Conservation (phyloP, 2,113 vertebrate species). For the Phyllostomus discolor region DNA sequence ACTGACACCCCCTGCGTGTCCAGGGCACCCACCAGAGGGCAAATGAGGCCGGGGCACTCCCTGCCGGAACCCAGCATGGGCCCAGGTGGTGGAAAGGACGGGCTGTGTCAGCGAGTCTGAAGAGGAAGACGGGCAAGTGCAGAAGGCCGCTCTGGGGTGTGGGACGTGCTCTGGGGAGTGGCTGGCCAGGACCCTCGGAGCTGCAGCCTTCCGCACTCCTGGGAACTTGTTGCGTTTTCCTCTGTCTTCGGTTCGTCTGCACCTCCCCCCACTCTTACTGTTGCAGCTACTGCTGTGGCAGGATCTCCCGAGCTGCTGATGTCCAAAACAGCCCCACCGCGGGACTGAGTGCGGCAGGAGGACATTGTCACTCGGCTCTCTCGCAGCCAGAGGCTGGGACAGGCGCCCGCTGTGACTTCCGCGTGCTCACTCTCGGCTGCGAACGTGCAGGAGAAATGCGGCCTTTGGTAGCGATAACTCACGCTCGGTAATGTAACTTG, state of each 20-base stretch:
- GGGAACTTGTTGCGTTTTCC: too few species aligned
- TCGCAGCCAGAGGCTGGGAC: neutral
- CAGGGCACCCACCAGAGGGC: too few species aligned
- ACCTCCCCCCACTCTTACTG: neutral
- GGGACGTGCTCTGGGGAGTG: neutral
- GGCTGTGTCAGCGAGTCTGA: accelerated
- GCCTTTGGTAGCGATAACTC: neutral
- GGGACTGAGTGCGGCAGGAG: neutral
- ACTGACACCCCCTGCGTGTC: accelerated
- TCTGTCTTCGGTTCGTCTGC: accelerated
- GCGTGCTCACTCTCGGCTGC: neutral
- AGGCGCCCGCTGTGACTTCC: neutral
- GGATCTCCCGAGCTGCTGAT: accelerated
- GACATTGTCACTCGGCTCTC: too few species aligned
- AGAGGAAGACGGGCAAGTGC: neutral
- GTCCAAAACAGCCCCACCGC: neutral
- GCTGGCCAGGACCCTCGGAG: accelerated
- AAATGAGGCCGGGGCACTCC: accelerated
- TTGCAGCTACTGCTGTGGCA: accelerated
- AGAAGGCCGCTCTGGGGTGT: too few species aligned
- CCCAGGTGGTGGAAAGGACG: accelerated
- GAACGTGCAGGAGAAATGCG: neutral
- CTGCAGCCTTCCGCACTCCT: accelerated
- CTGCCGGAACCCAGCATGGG: accelerated
- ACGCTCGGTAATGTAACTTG: neutral